Evolutionary conservation across 2,797 vertebrate species (phyloP).

Genomic region (Arremon brunneinucha): DNA sequence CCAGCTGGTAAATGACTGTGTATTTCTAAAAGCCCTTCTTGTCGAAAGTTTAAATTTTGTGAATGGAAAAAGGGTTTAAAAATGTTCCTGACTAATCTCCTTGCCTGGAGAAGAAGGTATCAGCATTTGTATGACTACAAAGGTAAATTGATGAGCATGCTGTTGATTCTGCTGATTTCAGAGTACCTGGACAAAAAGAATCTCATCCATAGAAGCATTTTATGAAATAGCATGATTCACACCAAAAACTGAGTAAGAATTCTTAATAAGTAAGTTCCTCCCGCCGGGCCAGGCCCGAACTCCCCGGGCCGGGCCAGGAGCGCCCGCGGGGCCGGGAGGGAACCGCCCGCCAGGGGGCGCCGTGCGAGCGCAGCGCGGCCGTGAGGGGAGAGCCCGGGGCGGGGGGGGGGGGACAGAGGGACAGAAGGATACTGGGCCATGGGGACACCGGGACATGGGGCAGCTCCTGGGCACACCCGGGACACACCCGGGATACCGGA

Average conservation of each 20-base stretch:
- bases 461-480: neutral
- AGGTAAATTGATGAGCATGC: neutral
- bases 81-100: neutral
- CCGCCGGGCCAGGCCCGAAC: too few species aligned
- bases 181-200: neutral
- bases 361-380: neutral
- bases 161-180: neutral
- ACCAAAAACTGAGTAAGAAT: neutral
- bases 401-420: too few species aligned
- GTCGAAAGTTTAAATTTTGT: neutral
- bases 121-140: neutral
- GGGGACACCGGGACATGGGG: neutral
- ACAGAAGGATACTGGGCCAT: too few species aligned
- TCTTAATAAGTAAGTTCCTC: too few species aligned
- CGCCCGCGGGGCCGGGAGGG: too few species aligned
- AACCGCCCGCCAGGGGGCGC: neutral
- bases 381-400: neutral
- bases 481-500: accelerated
- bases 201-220: neutral
- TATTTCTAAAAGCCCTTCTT: neutral
- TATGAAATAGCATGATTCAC: neutral
- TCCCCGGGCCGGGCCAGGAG: too few species aligned
- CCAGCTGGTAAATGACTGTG: neutral
- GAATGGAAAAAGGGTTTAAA: neutral
- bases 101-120: neutral